Conservation (phyloP, 64 coral and sea anemone genomes). For the Stylophora pistillata region DNA sequence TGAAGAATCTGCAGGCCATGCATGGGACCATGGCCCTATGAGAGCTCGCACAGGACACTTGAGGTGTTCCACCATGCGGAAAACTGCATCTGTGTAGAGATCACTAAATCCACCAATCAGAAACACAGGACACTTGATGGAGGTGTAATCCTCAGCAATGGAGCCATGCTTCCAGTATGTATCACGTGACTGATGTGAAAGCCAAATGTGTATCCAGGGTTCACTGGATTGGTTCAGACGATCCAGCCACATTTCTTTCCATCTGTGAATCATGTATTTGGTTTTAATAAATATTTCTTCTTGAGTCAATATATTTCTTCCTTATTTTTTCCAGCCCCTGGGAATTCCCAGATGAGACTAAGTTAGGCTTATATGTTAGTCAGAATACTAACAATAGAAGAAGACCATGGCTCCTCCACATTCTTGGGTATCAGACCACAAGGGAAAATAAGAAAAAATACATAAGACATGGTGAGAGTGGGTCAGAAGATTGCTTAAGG, state of each 20-base stretch:
- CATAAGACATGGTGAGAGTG: no score
- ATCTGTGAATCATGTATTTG: constrained; percentile 25
- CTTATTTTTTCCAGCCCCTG: no score
- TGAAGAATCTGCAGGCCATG: constrained; percentile 43
- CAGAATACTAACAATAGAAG: no score
- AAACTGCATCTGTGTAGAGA: constrained; percentile 64
- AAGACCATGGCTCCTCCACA: no score
- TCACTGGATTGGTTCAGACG: constrained; percentile 54
- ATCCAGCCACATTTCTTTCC: constrained; percentile 79
- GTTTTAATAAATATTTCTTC: neutral
- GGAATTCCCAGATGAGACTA: no score
- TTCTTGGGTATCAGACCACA: no score
- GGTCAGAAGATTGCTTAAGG: no score
- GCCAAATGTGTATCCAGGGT: constrained; percentile 75
- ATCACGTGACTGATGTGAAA: constrained; percentile 76
- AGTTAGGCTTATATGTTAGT: no score
- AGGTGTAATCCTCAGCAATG: constrained; percentile 71
- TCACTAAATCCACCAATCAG: constrained; percentile 81
- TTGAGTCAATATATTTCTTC: neutral
- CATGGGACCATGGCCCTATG: constrained; percentile 80
- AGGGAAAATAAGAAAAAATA: no score
- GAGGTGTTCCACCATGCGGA: constrained; percentile 79
- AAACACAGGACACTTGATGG: constrained; percentile 56
- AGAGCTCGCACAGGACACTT: constrained; percentile 57
- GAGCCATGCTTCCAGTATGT: constrained; percentile 84